Evolutionary conservation across 2,888 invertebrate species (phyloP), one percentile per base, ranked within the genome.

Genomic region (Apamea crenata): DNA sequence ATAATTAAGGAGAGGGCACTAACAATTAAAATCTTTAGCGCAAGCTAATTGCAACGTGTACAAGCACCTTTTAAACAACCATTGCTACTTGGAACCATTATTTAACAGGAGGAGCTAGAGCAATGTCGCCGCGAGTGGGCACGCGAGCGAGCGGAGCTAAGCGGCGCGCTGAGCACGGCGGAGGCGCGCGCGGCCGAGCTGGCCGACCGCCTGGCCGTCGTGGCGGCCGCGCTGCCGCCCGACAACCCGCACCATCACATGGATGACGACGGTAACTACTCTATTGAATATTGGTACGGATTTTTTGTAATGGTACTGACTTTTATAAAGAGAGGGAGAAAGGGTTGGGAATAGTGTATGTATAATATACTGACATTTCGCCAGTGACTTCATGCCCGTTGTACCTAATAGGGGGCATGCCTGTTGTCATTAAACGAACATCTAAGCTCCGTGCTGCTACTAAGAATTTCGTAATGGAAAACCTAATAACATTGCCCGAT

Each of bases 161-260:
- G 98, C 25, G 97, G 98, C 40, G 97, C 98, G 77, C 94, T 98
- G 82, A 98, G 98, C n/a, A 97, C 97, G 86, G 98, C 98, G 10
- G 98, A 98, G 90, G 98, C 98, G 89, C 98, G 98, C 88, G 98
- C 98, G 47, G 97, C 98, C 0, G 98, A 98, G 93, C 95, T 98
- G 32, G 95, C 93, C 93, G 98, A 93, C 97, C 97, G 94, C 93
- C 97, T 94, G 95, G 93, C 93, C 2, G 80, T 96, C 0, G 88
- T 96, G 18, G 87, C 89, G 97, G 91, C 98, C 94, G 90, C 97
- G 95, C 80, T 97, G 97, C 94, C 97, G 94, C 90, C 97, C 89
- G 93, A 95, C 94, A 89, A 94, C 89, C 87, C 93, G 25, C 91
- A 96, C 88, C 95, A 96, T 81, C 95, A 94, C 67, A 93, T 96